These are phyloP conservation scores for Eunapius fragilis DNA, from an alignment of 37 sponge, comb jelly and placozoan genomes.

Conservation along the genomic window DNA sequence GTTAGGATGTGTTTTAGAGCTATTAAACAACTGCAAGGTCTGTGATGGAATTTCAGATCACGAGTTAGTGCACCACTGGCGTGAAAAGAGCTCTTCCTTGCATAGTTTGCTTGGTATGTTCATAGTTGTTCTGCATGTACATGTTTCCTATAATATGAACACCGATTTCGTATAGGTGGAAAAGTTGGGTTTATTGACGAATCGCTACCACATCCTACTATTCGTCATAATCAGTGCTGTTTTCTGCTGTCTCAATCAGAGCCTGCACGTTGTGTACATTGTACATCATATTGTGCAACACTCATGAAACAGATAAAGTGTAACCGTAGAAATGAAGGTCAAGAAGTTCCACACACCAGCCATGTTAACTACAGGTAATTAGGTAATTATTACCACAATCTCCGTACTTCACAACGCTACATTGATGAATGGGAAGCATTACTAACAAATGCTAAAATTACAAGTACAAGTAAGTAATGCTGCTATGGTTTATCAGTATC, in stretches of 20 bases:
- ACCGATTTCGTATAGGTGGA: not conserved
- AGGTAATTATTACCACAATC: not conserved
- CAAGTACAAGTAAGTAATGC: not conserved
- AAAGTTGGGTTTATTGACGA: not conserved
- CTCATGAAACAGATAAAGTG: not conserved
- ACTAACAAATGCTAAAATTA: not conserved
- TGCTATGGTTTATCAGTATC: conserved; percentile 8
- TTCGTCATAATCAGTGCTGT: not conserved
- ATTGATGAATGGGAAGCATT: conserved; percentile 2
- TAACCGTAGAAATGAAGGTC: not conserved
- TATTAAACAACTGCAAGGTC: not conserved
- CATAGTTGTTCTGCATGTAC: not conserved
- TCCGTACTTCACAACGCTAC: conserved; percentile 11
- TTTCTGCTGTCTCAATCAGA: not conserved
- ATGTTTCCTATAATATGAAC: too few relatives aligned
- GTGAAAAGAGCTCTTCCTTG: not conserved
- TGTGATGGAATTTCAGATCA: not conserved
- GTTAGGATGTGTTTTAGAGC: not conserved
- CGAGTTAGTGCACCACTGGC: not conserved
- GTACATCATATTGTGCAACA: not conserved
- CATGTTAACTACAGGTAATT: not conserved
- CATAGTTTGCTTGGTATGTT: not conserved
- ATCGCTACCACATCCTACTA: not conserved
- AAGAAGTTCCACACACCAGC: not conserved
- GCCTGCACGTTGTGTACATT: not conserved